These are phyloP conservation scores for Teinopalpus imperialis DNA, from an alignment of 2,888 invertebrate species.

Conservation along the genomic window DNA sequence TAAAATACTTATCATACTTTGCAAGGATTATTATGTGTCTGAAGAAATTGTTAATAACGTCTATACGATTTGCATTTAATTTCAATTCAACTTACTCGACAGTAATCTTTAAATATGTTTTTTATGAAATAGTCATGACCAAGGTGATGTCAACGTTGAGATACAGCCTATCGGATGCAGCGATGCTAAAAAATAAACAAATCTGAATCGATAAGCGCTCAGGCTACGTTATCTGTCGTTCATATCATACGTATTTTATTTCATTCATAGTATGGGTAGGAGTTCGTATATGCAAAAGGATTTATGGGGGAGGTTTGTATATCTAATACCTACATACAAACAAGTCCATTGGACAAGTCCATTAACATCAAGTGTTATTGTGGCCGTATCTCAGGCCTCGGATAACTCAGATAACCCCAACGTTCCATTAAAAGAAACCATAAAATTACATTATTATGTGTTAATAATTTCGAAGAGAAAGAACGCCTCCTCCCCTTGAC, in stretches of 20 bases:
- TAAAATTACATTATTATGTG: conserved; percentile 81
- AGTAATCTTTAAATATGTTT: conserved; percentile 9
- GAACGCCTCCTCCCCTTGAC: conserved; percentile 52
- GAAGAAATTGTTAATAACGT: conserved; percentile 1
- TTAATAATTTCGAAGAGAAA: conserved; percentile 77
- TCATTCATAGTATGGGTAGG: conserved; percentile 24
- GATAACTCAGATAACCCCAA: conserved; percentile 63
- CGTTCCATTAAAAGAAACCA: conserved; percentile 77
- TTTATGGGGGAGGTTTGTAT: conserved; percentile 25
- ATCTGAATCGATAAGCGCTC: conserved; percentile 3
- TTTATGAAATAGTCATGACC: conserved; percentile 11
- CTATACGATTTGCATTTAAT: conserved; percentile 15
- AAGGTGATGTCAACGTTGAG: conserved; percentile 23
- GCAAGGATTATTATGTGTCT: conserved; percentile 4
- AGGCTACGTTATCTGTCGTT: conserved; percentile 9
- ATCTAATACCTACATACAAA: conserved; percentile 35
- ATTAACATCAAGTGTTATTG: conserved; percentile 74
- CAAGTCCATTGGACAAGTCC: conserved; percentile 53
- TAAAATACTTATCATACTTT: not conserved
- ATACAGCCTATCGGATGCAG: conserved; percentile 34
- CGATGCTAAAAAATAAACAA: conserved; percentile 29
- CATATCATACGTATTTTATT: conserved; percentile 22
- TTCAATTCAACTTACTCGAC: conserved; percentile 6
- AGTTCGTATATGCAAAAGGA: conserved; percentile 19
- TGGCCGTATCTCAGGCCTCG: conserved; percentile 63